Evolutionary conservation across 2,113 vertebrate species (phyloP).

Genomic region (Siphamia tubifer): DNA sequence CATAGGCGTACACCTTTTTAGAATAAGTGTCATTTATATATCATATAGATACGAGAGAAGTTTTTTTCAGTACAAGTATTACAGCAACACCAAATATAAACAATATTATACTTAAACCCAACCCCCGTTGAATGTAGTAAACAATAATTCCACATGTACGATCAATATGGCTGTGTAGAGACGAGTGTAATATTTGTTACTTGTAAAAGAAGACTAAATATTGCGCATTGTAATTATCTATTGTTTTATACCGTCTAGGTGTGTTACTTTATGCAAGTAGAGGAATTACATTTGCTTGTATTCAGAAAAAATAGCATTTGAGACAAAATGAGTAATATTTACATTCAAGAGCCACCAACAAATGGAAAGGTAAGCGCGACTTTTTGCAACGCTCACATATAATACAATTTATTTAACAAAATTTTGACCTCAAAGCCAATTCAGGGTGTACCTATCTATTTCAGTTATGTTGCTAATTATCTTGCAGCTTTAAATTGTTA

Average conservation of each 20-base stretch:
- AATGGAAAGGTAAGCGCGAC: slow-evolving; percentile 89
- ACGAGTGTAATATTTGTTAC: not conserved
- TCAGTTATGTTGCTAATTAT: too few relatives aligned
- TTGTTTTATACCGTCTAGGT: not conserved
- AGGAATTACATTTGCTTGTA: not conserved
- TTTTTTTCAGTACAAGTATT: accelerated
- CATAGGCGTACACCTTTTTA: accelerated
- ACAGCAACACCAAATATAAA: not conserved
- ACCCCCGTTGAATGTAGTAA: slow-evolving; percentile 29
- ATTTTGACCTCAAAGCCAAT: too few relatives aligned
- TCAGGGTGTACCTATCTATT: too few relatives aligned
- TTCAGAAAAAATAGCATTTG: not conserved
- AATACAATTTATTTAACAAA: not conserved
- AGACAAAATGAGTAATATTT: slow-evolving; percentile 92
- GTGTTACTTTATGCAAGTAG: not conserved
- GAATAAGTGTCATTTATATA: accelerated
- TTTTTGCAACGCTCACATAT: not conserved
- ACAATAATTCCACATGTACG: not conserved
- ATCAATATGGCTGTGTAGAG: slow-evolving; percentile 30
- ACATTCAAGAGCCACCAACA: slow-evolving; percentile 96
- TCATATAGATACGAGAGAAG: accelerated
- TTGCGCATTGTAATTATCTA: not conserved
- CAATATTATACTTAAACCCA: accelerated
- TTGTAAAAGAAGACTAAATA: not conserved
- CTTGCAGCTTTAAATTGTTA: too few relatives aligned